These are phyloP conservation scores for Xestia ashworthii DNA, from an alignment of 2,888 invertebrate genomes.

Conservation along the genomic window DNA sequence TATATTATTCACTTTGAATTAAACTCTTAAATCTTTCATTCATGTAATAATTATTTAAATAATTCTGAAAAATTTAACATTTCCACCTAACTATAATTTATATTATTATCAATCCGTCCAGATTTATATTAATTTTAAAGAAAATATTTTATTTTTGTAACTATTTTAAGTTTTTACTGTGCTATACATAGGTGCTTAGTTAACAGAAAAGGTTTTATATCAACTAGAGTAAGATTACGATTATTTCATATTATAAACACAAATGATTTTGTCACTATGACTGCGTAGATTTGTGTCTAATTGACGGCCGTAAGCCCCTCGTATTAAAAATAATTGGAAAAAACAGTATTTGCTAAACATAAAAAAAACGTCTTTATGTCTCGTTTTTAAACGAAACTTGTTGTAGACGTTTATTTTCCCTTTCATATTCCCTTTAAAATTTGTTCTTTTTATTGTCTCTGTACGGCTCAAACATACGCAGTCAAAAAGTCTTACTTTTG, in stretches of 20 bases:
- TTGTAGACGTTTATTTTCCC: not conserved
- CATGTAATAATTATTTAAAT: not conserved
- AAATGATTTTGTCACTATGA: conserved; percentile 14
- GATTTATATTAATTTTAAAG: conserved; percentile 54
- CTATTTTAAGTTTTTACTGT: conserved; percentile 52
- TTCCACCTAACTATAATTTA: conserved; percentile 23
- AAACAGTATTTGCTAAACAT: not conserved
- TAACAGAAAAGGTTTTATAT: conserved; percentile 29
- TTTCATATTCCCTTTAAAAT: not conserved
- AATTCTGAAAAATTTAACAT: conserved; percentile 9
- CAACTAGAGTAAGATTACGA: conserved; percentile 24
- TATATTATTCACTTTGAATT: not conserved
- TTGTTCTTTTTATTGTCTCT: not conserved
- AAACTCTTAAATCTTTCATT: not conserved
- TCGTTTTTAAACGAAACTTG: not conserved
- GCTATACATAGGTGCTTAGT: conserved; percentile 57
- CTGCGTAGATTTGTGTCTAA: not conserved
- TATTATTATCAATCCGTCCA: conserved; percentile 64
- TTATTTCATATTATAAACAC: conserved; percentile 21
- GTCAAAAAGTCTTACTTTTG: conserved; percentile 19
- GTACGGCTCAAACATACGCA: not conserved
- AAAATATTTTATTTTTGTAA: conserved; percentile 55
- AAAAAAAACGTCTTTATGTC: not conserved
- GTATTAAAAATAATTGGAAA: not conserved
- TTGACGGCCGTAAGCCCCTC: not conserved